Evolutionary conservation across 2,888 invertebrate species (phyloP).

Genomic region (Ellobium chinense): DNA sequence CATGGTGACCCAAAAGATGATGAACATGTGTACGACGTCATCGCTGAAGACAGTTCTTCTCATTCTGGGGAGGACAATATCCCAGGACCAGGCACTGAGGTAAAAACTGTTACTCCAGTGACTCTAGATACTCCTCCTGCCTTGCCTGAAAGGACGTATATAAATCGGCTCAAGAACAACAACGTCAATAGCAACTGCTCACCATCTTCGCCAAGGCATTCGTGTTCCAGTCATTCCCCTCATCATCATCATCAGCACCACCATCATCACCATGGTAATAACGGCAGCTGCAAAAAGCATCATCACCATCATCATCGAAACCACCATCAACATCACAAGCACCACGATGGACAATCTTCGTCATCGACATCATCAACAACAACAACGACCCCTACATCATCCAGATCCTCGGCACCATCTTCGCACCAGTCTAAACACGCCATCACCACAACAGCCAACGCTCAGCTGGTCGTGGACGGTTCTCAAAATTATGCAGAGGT

Average conservation of each 20-base stretch:
- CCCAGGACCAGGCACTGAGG: not conserved
- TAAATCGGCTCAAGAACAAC: conserved; percentile 14
- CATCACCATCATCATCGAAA: conserved; percentile 35
- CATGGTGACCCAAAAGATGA: conserved; percentile 33
- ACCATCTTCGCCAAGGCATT: not conserved
- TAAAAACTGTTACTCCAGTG: not conserved
- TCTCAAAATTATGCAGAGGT: conserved; percentile 42
- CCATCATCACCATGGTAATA: conserved; percentile 23
- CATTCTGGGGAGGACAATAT: not conserved
- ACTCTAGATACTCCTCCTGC: conserved; percentile 43
- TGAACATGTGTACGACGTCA: conserved; percentile 50
- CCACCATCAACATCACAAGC: conserved; percentile 17
- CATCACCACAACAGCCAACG: not conserved
- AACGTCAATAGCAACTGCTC: not conserved
- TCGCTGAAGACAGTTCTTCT: conserved; percentile 33
- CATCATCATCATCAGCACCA: conserved; percentile 25
- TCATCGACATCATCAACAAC: not conserved
- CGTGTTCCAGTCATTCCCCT: not conserved
- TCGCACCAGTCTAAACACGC: not conserved
- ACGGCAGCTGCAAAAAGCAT: not conserved
- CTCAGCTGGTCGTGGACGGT: not conserved
- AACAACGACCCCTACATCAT: not conserved
- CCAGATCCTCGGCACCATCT: not conserved
- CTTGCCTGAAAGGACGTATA: conserved; percentile 49
- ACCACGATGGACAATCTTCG: not conserved